Base-by-base conservation (phyloP, 2,113 vertebrate genomes). In the Nothobranchius furzeri region DNA sequence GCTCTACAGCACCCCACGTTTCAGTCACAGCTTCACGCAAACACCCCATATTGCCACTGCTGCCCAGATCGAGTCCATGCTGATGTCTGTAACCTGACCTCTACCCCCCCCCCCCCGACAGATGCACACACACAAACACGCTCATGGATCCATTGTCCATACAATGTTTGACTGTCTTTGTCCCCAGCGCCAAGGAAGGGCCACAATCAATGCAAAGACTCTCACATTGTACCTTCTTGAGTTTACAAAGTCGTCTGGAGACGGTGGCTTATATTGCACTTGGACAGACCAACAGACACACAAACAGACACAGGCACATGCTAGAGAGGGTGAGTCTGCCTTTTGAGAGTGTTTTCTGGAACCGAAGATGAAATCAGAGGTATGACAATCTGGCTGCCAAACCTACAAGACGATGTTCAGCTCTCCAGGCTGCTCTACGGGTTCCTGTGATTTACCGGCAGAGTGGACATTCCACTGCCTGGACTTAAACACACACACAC, bases 331-430 rank as follows among this genome's bases (percentile, higher is more conserved):
- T 68, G 79, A 81, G 83, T 85, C 82, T 85, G 88, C 86, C 87
- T 81, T 85, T 86, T 79, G 86, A 89, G 84, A 79, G 87, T 73
- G 83, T 78, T 86, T 82, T 76, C 75, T 76, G 78, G 83, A 91
- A 91, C 91, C 90, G 91, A 91, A 91, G 88, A 89, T 85, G 55
- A 89, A 91, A 91, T 89, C 80, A 87, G 80, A 91, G 85, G 86
- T 85, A 84, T 74, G 90, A 92, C 88, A 92, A 91, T 91, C 91
- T 84, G 84, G 86, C 86, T 83, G 78, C 85, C 85, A 72, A 86
- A 89, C 80, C 76, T 68, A 85, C 75, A 88, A 87, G 87, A 85
- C 78, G 79, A 84, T 76, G 76, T 78, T 69, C 64, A 83, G 82
- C 83, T 88, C 73, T 77, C 74, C 49, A 70, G 76, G 79, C 81